Evolutionary conservation across 2,888 invertebrate genomes (phyloP).

Genomic region (Colostygia pectinataria): DNA sequence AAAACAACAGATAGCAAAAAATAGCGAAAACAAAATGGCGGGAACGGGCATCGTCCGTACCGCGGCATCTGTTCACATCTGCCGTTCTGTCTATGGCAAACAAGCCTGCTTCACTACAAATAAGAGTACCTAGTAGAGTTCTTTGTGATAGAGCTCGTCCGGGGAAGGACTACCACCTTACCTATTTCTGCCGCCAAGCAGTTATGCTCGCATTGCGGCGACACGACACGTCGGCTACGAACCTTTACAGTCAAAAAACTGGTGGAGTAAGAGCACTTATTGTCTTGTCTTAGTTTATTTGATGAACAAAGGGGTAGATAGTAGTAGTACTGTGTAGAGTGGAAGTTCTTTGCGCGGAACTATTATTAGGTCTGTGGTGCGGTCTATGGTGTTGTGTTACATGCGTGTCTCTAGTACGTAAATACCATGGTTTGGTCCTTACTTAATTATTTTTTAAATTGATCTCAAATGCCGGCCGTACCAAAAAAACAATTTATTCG

Average conservation of each 20-base stretch:
- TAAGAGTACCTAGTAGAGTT: not conserved
- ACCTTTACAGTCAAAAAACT: no score
- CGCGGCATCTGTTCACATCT: constrained; percentile 66
- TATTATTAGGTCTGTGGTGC: constrained; percentile 41
- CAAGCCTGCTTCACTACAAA: constrained; percentile 3
- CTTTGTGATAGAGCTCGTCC: no score
- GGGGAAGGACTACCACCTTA: no score
- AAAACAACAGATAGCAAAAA: constrained; percentile 8
- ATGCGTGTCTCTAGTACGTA: constrained; percentile 45
- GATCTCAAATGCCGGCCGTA: no score
- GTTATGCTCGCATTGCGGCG: no score
- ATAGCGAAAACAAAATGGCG: constrained; percentile 32
- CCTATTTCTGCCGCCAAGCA: no score
- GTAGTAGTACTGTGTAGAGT: no score
- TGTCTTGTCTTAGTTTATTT: no score
- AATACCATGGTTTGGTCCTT: constrained; percentile 54
- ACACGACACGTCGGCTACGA: no score
- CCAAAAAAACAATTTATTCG: no score
- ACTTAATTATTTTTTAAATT: constrained; percentile 37
- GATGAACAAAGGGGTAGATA: no score
- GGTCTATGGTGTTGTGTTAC: constrained; percentile 65
- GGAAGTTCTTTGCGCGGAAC: not conserved
- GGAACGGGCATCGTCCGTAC: constrained; percentile 62
- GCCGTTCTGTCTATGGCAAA: constrained; percentile 61
- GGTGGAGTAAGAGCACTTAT: no score